Evolutionary conservation across 92 coral and sea anemone species (phyloP).

Genomic region (Paragorgia papillata): DNA sequence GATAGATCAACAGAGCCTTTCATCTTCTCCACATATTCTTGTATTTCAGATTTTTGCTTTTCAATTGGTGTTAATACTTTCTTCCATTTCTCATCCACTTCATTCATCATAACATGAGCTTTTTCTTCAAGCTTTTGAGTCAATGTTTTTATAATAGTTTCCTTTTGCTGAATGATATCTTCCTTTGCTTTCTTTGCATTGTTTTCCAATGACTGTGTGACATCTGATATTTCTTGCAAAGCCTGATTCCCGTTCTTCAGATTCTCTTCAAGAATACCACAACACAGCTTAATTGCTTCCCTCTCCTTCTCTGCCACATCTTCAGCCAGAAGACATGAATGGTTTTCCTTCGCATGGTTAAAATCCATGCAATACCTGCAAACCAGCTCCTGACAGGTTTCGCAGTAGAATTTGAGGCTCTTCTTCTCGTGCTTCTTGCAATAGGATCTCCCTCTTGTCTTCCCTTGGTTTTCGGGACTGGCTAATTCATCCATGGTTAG

Average conservation of each 20-base stretch:
- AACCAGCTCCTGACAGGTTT: conserved; percentile 2
- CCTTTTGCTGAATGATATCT: conserved; percentile 7
- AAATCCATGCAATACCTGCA: conserved; percentile 8
- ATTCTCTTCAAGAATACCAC: not conserved
- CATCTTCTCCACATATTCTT: not conserved
- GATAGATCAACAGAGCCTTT: conserved; percentile 3
- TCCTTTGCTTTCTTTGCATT: conserved; percentile 12
- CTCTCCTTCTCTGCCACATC: not conserved
- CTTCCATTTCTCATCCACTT: conserved; percentile 30
- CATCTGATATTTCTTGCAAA: not conserved
- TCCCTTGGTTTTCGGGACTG: conserved; percentile 7
- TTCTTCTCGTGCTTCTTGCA: conserved; percentile 11
- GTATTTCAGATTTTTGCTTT: conserved; percentile 5
- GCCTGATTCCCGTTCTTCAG: not conserved
- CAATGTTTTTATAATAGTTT: conserved; percentile 8
- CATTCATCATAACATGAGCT: conserved; percentile 14
- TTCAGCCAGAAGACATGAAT: not conserved
- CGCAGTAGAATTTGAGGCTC: conserved; percentile 5
- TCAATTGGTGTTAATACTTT: not conserved
- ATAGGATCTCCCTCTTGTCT: not conserved
- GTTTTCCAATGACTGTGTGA: not conserved
- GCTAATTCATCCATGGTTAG: conserved; percentile 10
- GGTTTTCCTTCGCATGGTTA: not conserved
- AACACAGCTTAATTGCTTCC: conserved; percentile 10
- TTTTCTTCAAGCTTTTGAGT: conserved; percentile 6